phyloP scores from a whole-genome alignment of 2,797 vertebrate species.

The Ceryle rudis region DNA sequence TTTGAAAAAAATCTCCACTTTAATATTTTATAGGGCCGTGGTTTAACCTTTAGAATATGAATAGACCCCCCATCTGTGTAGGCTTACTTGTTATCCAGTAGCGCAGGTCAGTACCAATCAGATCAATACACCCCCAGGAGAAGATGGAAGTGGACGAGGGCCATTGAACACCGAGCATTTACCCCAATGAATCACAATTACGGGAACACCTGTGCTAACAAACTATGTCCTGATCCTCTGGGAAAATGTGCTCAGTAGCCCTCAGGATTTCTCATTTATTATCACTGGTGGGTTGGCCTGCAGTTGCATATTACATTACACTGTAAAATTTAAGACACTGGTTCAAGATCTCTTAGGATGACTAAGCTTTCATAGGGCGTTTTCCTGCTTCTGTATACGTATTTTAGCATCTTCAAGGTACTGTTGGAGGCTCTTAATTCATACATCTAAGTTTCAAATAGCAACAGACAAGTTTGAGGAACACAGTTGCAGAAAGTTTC shows the following conservation, averaged over 20 bases:
- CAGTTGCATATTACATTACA: conserved; percentile 50
- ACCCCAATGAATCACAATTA: conserved; percentile 81
- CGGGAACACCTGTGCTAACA: conserved; percentile 78
- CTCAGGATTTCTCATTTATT: conserved; percentile 75
- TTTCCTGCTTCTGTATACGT: not conserved
- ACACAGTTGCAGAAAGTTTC: not conserved
- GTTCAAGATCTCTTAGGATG: conserved; percentile 53
- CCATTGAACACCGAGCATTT: conserved; percentile 72
- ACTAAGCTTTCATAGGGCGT: not conserved
- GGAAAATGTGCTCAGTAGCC: conserved; percentile 73
- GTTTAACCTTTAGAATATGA: conserved; percentile 63
- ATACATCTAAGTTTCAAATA: not conserved
- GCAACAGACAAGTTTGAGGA: not conserved
- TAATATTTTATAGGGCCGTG: conserved; percentile 56
- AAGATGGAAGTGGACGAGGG: conserved; percentile 58
- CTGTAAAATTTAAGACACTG: conserved; percentile 57
- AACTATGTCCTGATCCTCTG: conserved; percentile 72
- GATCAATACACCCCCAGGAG: conserved; percentile 59
- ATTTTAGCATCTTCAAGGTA: conserved; percentile 53
- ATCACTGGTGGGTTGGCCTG: conserved; percentile 56
- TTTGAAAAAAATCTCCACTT: not conserved
- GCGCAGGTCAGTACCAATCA: conserved; percentile 40
- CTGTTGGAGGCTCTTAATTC: conserved; percentile 6
- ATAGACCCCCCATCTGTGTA: conserved; percentile 28
- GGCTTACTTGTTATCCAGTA: conserved; percentile 36